Conservation (phyloP, 2,797 vertebrate genomes). For the Valencia hispanica region DNA sequence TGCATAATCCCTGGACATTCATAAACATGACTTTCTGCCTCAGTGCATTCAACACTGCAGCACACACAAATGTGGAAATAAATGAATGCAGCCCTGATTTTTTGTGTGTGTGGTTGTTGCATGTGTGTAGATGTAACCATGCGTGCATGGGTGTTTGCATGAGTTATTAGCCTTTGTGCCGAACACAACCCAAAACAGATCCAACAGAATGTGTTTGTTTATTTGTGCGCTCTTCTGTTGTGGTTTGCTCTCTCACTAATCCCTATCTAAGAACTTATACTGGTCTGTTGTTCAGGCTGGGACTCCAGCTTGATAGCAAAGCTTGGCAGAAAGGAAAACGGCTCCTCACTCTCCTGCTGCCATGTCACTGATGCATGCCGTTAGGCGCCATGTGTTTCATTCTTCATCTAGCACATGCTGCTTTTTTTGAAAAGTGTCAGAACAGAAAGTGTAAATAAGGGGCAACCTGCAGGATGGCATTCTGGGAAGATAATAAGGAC, state of each 20-base stretch:
- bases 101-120: constrained; percentile 7
- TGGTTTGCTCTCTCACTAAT: constrained; percentile 59
- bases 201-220: constrained; percentile 60
- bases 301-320: constrained; percentile 49
- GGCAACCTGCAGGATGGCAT: constrained; percentile 47
- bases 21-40: constrained; percentile 55
- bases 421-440: constrained; percentile 35
- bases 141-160: constrained; percentile 35
- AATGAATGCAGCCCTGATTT: constrained; percentile 10
- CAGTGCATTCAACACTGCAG: constrained; percentile 22
- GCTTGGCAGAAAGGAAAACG: constrained; percentile 56
- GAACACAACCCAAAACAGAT: constrained; percentile 44
- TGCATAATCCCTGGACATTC: constrained; percentile 44
- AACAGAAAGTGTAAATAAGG: constrained; percentile 50
- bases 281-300: constrained; percentile 60
- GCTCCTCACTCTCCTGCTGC: constrained; percentile 53
- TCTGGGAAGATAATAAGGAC: constrained; percentile 52
- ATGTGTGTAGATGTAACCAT: constrained; percentile 13
- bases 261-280: constrained; percentile 65
- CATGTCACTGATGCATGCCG: constrained; percentile 56
- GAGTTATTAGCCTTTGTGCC: constrained; percentile 34
- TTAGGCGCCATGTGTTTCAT: constrained; percentile 62
- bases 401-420: constrained; percentile 45
- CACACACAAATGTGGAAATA: constrained; percentile 25
- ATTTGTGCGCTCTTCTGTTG: constrained; percentile 32